Base-by-base conservation (phyloP, 2,113 vertebrate genomes). In the Piprites chloris region DNA sequence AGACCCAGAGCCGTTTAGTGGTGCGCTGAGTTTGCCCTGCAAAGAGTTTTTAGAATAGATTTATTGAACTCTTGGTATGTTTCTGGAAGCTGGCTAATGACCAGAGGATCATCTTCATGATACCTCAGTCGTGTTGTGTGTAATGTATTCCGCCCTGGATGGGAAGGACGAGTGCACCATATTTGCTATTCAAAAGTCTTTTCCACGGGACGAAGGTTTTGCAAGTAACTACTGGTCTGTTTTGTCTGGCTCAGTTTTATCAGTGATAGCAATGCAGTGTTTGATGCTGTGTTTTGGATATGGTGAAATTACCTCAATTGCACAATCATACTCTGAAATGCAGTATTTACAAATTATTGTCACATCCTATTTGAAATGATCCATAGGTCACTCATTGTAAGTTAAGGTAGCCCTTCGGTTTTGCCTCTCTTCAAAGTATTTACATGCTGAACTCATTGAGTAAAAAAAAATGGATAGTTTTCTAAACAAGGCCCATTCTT, bases 141-240 rank as follows among this genome's bases (percentile, higher is more conserved):
- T 23, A 6, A 6, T 2, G 12, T 39, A 1, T 49, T 44, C 21
- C 2, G 12, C 3, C 10, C 39, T 11, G 8, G 14, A 8, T 11
- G 39, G 8, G 55, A 33, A 33, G 15, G 32, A 49, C 22, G 5
- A 37, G 49, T 2, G 41, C 9, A 2, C 18, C 1, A 0, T 5
- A 27, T 67, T 82, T 11, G 19, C 35, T 69, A 0, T 39, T 58
- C 71, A 7, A 3, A 65, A 69, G 35, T 10, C n/a, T 55, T 41
- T 71, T 33, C 53, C 41, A 12, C 1, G 1, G 12, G 58, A 66
- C 14, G 18, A 35, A 37, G 17, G 24, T 59, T 80, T 90, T 83
- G n/a, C 21, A n/a, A 50, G 59, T 61, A 89, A 4, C 33, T 30
- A 6, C 9, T 9, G 28, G 6, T 71, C 63, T 75, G 0, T 62